Conservation (phyloP, 2,797 vertebrate species). For the Silurus aristotelis region DNA sequence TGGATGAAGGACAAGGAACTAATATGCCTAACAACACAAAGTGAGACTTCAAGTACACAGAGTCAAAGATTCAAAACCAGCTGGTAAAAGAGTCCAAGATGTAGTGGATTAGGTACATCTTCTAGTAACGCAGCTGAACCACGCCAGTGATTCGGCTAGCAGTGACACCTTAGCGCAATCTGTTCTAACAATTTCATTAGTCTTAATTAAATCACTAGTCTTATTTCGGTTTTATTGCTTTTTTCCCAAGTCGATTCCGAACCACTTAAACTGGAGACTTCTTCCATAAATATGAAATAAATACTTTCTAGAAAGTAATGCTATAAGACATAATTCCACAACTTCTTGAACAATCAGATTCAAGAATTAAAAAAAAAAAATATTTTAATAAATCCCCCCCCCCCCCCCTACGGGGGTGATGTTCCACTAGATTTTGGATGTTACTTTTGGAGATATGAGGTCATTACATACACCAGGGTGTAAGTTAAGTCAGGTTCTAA, state of each 20-base stretch:
- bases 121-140: not conserved
- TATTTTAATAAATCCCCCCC: too few species aligned
- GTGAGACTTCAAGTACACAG: not conserved
- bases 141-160: not conserved
- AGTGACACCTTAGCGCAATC: not conserved
- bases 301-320: not conserved
- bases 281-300: not conserved
- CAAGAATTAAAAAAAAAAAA: not conserved
- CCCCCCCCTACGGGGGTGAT: too few species aligned
- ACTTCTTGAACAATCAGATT: conserved; percentile 9
- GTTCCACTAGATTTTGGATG: too few species aligned
- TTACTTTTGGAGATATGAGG: too few species aligned
- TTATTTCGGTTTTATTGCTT: not conserved
- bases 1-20: too few species aligned
- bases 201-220: not conserved
- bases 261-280: not conserved
- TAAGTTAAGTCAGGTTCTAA: too few species aligned
- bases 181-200: not conserved
- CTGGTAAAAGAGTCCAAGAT: not conserved
- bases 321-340: not conserved
- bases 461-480: too few species aligned
- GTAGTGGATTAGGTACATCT: too few species aligned
- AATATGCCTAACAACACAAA: too few species aligned
- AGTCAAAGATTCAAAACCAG: not conserved
- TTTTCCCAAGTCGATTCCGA: not conserved